Evolutionary conservation across 2,113 vertebrate genomes (phyloP).

Genomic region (Conger conger): DNA sequence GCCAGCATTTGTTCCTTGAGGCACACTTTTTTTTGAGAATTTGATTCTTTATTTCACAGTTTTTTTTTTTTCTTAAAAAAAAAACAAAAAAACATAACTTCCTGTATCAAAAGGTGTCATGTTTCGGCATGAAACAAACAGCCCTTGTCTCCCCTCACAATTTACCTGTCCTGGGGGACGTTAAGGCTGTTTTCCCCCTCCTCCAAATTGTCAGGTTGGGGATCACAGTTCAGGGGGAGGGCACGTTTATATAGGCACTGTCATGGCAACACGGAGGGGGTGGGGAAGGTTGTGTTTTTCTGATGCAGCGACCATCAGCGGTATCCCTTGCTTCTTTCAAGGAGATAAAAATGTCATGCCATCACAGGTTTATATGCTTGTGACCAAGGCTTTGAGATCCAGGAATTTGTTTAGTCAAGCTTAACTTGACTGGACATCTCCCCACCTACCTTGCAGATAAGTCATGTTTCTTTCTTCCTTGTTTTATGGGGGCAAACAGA

Average conservation of each 20-base stretch:
- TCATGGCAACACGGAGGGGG: constrained; percentile 55
- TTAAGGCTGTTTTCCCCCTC: constrained; percentile 60
- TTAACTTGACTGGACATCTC: constrained; percentile 24
- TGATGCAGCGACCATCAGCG: constrained; percentile 42
- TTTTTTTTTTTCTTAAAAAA: constrained; percentile 3
- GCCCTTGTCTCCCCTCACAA: constrained; percentile 48
- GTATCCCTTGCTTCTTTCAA: constrained; percentile 9
- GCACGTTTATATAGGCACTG: constrained; percentile 67
- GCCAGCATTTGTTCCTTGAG: constrained; percentile 46
- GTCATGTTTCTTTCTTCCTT: background rate
- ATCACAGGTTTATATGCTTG: constrained; percentile 44
- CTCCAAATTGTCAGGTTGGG: constrained; percentile 53
- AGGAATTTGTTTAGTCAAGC: constrained; percentile 30
- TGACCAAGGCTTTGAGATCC: constrained; percentile 38
- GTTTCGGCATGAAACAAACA: constrained; percentile 60
- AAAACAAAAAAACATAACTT: constrained; percentile 50
- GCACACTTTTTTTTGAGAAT: constrained; percentile 36
- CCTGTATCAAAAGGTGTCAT: constrained; percentile 53
- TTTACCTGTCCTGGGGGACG: constrained; percentile 63
- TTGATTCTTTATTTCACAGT: constrained; percentile 52
- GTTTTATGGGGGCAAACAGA: background rate
- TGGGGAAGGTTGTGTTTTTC: constrained; percentile 41
- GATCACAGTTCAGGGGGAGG: constrained; percentile 68
- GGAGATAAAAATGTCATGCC: constrained; percentile 38
- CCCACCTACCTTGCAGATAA: background rate